Evolutionary conservation across 2,797 vertebrate species (phyloP).

Genomic region (Rhabdophis nuchalis): DNA sequence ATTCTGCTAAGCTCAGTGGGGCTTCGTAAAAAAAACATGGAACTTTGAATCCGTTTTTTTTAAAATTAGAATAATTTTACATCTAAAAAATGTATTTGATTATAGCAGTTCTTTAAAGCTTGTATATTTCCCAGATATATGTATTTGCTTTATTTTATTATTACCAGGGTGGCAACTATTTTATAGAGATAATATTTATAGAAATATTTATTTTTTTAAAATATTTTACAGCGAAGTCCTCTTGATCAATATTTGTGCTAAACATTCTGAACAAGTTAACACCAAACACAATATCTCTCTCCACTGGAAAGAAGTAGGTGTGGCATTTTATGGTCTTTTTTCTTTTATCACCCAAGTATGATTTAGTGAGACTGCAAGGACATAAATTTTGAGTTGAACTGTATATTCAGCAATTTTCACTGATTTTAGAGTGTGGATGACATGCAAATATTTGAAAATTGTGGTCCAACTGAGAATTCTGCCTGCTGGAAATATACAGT

Average conservation of each 20-base stretch:
- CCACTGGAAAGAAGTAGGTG: slow-evolving; percentile 63
- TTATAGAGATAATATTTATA: background rate
- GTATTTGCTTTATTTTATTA: background rate
- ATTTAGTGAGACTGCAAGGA: background rate
- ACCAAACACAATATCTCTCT: slow-evolving; percentile 49
- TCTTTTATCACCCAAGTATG: background rate
- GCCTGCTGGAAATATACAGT: background rate
- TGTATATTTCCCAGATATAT: background rate
- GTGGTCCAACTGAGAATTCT: background rate
- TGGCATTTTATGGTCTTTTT: background rate
- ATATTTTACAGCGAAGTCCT: slow-evolving; percentile 56
- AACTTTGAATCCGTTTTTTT: background rate
- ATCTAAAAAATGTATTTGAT: background rate
- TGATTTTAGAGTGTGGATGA: background rate
- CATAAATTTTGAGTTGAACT: background rate
- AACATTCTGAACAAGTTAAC: slow-evolving; percentile 17
- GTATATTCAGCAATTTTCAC: background rate
- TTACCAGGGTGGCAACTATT: background rate
- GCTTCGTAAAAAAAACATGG: background rate
- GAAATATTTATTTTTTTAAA: background rate
- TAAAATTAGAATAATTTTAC: background rate
- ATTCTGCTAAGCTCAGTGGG: background rate
- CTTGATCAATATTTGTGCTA: slow-evolving; percentile 53
- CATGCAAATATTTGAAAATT: background rate
- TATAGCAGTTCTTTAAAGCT: background rate